Evolutionary conservation across 2,797 vertebrate genomes (phyloP).

Genomic region (Sciurus carolinensis): DNA sequence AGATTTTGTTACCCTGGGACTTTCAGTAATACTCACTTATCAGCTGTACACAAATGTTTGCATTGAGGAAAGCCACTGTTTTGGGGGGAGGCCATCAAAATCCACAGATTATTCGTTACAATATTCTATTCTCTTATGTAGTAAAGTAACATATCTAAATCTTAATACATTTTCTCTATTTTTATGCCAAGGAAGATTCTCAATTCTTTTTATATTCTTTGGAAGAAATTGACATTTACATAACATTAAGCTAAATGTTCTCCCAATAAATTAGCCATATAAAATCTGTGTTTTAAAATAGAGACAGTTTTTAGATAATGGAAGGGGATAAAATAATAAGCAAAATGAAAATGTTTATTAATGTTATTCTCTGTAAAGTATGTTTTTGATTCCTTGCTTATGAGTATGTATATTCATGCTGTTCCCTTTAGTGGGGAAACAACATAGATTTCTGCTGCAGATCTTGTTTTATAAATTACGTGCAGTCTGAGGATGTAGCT

Average conservation of each 20-base stretch:
- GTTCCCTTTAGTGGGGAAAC: background rate
- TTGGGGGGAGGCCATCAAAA: background rate
- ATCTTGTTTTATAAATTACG: background rate
- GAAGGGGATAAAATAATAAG: background rate
- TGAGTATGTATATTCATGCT: background rate
- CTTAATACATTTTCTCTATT: background rate
- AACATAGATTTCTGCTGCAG: background rate
- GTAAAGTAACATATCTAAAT: background rate
- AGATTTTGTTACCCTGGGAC: background rate
- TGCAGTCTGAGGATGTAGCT: background rate
- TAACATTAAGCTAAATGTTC: conserved; percentile 13
- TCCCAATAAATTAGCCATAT: background rate
- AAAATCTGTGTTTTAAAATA: conserved; percentile 52
- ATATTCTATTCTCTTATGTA: background rate
- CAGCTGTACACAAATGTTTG: background rate
- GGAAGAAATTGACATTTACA: conserved; percentile 15
- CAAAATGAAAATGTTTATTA: background rate
- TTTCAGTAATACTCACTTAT: background rate
- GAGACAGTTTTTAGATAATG: conserved; percentile 24
- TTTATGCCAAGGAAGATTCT: conserved; percentile 23
- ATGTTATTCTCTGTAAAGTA: conserved; percentile 31
- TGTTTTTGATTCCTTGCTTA: background rate
- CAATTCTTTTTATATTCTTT: background rate
- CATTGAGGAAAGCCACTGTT: conserved; percentile 3
- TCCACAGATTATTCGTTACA: background rate